Evolutionary conservation across 2,888 invertebrate genomes (phyloP), one percentile per base, ranked within the genome.

Genomic region (Drepana falcataria): DNA sequence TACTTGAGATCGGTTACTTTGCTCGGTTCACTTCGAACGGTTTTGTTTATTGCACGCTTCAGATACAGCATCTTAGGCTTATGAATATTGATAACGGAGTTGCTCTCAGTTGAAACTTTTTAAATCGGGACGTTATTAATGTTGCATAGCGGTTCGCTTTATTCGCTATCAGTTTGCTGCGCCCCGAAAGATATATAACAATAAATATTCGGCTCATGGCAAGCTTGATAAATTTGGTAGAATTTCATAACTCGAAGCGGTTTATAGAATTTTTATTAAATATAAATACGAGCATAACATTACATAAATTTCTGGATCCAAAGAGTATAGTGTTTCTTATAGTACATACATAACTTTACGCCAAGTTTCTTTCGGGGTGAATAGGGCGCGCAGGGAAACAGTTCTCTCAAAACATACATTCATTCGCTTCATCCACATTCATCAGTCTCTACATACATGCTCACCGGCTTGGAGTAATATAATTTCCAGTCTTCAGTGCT

Each of bases 1-100:
- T 83, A 79, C 77, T 77, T 63, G 69, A 71, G 75, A 80, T 81
- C 79, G 82, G 81, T 85, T 84, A 76, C 83, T 82, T 74, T 73
- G 78, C 79, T 75, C 74, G 72, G 75, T 77, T 77, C 73, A 75
- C 73, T 75, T 65, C 61, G 69, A 73, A 66, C 71, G 73, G 77
- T 77, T 82, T 88, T 90, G 89, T 89, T 88, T 88, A 89, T 87
- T 79, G 86, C 84, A 75, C 73, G 81, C 81, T 83, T 87, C 85
- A 80, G 78, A 81, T 75, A 79, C 70, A 73, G 79, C 77, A 79
- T 82, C 85, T 83, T 75, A 76, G 62, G 73, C 81, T 87, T 88
- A 88, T 89, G 88, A 89, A 89, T 89, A 89, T 89, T 88, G 87
- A 89, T 89, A 83, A 83, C 75, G 59, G 75, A 73, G 74, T 79